Evolutionary conservation across 2,888 invertebrate species (phyloP).

Genomic region (Sclerodermus sp.): DNA sequence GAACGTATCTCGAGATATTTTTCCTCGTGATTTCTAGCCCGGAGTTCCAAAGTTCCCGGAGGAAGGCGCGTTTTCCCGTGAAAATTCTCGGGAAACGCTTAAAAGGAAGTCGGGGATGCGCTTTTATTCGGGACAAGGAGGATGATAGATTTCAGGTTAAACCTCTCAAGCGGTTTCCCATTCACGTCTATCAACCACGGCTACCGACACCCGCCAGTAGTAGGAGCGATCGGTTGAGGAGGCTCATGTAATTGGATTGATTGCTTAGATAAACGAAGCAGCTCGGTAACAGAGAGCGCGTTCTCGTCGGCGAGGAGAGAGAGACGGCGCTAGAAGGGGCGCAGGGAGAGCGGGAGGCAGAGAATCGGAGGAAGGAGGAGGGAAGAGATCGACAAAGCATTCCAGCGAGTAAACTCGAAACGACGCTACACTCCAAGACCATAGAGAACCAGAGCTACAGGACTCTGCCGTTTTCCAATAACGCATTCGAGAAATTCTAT

Average conservation of each 20-base stretch:
- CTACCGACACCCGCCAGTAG: not conserved
- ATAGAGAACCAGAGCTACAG: slow-evolving; percentile 8
- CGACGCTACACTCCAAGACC: slow-evolving; percentile 4
- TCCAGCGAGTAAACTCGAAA: slow-evolving; percentile 17
- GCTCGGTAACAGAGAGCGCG: slow-evolving; percentile 3
- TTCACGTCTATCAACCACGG: not conserved
- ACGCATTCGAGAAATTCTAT: slow-evolving; percentile 3
- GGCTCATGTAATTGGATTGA: slow-evolving; percentile 25
- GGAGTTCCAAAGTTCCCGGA: too few species aligned
- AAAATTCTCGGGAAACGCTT: too few species aligned
- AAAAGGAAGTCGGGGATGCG: too few species aligned
- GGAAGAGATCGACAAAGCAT: slow-evolving; percentile 28
- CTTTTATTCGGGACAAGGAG: too few species aligned
- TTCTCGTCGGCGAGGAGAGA: not conserved
- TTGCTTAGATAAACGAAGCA: slow-evolving; percentile 28
- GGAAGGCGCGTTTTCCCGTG: too few species aligned
- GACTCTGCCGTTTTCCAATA: slow-evolving; percentile 23
- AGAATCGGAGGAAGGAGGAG: slow-evolving; percentile 2
- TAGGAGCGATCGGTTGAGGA: slow-evolving; percentile 3
- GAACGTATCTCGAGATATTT: too few species aligned
- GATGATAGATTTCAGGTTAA: not conserved
- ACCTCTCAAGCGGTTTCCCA: not conserved
- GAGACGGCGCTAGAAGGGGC: not conserved
- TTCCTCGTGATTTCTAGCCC: too few species aligned
- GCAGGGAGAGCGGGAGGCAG: not conserved